A percentile compares a stretch with the other conserved stretches of the same genome.
Conservation (phyloP, 2,888 invertebrate species). For the Amorpha juglandis region DNA sequence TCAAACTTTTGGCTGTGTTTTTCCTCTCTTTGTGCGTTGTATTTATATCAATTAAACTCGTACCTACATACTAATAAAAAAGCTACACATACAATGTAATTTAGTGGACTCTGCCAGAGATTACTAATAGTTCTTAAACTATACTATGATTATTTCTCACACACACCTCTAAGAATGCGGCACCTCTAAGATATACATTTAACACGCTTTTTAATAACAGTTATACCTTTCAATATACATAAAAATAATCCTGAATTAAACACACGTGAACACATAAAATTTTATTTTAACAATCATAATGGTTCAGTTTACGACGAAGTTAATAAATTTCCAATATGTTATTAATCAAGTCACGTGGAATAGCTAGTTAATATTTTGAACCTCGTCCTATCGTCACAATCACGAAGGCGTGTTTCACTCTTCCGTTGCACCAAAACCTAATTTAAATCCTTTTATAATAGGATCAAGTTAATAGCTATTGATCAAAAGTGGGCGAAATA, state of each 20-base stretch:
- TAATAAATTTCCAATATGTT: not conserved
- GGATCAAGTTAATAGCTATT: conserved; percentile 3
- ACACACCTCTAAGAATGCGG: not conserved
- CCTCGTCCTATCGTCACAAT: not conserved
- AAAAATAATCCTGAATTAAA: conserved; percentile 2
- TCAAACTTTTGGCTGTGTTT: not conserved
- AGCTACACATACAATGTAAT: too few relatives aligned
- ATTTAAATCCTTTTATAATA: conserved; percentile 41
- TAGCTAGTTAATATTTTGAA: not conserved
- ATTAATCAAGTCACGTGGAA: not conserved
- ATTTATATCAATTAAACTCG: too few relatives aligned
- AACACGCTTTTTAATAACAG: conserved; percentile 10
- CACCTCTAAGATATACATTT: not conserved
- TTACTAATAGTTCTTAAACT: not conserved
- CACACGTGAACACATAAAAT: conserved; percentile 8
- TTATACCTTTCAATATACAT: conserved; percentile 25
- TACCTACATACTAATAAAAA: too few relatives aligned
- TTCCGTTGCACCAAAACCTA: conserved; percentile 49
- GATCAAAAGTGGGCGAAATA: not conserved
- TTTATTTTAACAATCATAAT: conserved; percentile 7
- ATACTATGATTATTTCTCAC: not conserved
- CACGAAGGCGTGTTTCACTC: conserved; percentile 12
- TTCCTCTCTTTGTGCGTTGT: too few relatives aligned
- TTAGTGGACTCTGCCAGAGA: not conserved
- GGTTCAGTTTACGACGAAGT: not conserved